Conservation (phyloP, 2,113 vertebrate species). For the Dasyornis broadbenti region DNA sequence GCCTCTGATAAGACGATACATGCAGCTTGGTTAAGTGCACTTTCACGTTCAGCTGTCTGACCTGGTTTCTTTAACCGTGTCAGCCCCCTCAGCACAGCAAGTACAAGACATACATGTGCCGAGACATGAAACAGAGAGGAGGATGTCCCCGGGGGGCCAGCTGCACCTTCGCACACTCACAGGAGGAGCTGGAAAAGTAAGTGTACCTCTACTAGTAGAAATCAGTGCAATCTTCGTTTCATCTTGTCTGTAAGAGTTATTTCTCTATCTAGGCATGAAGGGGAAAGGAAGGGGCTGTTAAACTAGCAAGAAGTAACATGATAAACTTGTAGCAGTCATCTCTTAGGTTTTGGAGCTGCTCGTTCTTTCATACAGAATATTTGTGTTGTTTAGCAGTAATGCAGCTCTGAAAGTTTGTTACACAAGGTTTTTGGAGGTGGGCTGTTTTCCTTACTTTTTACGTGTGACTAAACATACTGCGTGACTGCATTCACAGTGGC, state of each 20-base stretch:
- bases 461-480: neutral
- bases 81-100: constrained; percentile 98
- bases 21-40: neutral
- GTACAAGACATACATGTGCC: constrained; percentile 98
- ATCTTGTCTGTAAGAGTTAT: neutral
- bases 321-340: neutral
- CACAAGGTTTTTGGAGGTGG: neutral
- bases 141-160: constrained; percentile 95
- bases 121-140: constrained; percentile 98
- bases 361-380: neutral
- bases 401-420: neutral
- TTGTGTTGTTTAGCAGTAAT: neutral
- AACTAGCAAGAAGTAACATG: neutral
- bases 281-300: neutral
- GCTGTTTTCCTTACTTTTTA: neutral
- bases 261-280: neutral
- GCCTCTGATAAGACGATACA: neutral
- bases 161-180: constrained; percentile 97
- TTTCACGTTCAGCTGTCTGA: neutral
- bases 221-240: neutral
- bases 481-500: neutral
- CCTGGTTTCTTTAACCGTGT: neutral
- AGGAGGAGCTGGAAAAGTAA: constrained; percentile 98
- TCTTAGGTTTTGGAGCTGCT: neutral
- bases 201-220: constrained; percentile 25